phyloP scores from a whole-genome alignment of 2,113 vertebrate species.

The Pampusana beccarii region DNA sequence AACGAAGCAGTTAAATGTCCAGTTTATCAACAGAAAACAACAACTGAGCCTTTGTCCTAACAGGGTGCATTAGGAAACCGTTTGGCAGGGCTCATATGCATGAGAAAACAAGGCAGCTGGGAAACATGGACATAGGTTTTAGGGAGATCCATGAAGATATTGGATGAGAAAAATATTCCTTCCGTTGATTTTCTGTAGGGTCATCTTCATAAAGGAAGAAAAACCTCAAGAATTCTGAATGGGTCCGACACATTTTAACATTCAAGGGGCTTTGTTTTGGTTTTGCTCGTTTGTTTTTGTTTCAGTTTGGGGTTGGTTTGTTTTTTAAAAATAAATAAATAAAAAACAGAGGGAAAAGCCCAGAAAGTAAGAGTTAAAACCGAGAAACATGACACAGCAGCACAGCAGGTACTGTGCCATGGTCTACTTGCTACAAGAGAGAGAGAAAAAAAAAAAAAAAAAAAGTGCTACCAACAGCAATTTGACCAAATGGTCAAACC shows the following conservation, averaged over 20 bases:
- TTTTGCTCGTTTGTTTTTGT: too few species aligned
- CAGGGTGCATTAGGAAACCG: conserved; percentile 14
- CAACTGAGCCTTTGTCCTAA: conserved; percentile 55
- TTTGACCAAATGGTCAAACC: conserved; percentile 33
- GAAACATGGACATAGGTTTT: not conserved
- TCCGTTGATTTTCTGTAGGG: not conserved
- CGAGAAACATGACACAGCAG: not conserved
- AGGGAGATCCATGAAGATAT: not conserved
- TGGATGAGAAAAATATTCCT: not conserved
- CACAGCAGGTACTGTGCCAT: not conserved
- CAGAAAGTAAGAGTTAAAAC: not conserved
- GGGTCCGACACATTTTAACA: not conserved
- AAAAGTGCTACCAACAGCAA: not conserved
- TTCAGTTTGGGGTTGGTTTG: too few species aligned
- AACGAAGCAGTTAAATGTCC: conserved; percentile 43
- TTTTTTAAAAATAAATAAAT: too few species aligned
- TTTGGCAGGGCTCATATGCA: conserved; percentile 8
- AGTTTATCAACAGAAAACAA: conserved; percentile 62
- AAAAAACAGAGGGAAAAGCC: not conserved
- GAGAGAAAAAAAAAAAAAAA: too few species aligned
- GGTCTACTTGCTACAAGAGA: not conserved
- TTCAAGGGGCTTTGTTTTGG: not conserved
- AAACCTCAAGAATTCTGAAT: not conserved
- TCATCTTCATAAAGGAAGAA: not conserved
- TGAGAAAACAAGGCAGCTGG: conserved; percentile 37